Percentiles rank a stretch among this genome's conserved stretches.
phyloP scores from a whole-genome alignment of 2,888 invertebrate genomes.

The Dorcus parallelipipedus region DNA sequence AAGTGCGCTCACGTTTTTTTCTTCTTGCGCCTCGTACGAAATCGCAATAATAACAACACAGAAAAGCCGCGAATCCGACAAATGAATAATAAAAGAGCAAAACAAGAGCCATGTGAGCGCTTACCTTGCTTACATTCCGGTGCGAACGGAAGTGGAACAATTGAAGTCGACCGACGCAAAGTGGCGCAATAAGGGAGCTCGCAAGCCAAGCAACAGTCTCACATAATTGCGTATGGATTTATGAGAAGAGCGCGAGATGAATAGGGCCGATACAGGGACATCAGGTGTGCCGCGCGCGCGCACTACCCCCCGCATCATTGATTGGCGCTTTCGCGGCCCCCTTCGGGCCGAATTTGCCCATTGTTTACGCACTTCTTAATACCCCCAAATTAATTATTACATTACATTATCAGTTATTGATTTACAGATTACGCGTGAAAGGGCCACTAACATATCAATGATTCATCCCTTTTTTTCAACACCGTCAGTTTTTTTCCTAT shows the following conservation, averaged over 20 bases:
- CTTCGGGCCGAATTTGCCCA: conserved; percentile 29
- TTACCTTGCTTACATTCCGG: neutral
- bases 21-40: too few relatives aligned
- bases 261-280: conserved; percentile 25
- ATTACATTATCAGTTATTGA: neutral
- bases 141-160: neutral
- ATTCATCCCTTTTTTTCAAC: too few relatives aligned
- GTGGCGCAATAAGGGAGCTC: neutral
- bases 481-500: too few relatives aligned
- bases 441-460: too few relatives aligned
- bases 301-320: conserved; percentile 39
- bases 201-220: conserved; percentile 17
- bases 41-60: too few relatives aligned
- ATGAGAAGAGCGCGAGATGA: conserved; percentile 28
- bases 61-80: too few relatives aligned
- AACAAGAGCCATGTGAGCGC: neutral
- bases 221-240: conserved; percentile 27
- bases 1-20: too few relatives aligned
- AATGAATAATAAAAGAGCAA: too few relatives aligned
- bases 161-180: neutral
- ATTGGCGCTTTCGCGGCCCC: conserved; percentile 39
- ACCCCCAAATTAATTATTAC: neutral
- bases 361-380: conserved; percentile 29
- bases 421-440: neutral
- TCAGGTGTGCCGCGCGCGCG: conserved; percentile 45